These are phyloP conservation scores for Myripristis jacobus DNA, from an alignment of 2,797 vertebrate genomes.

Conservation along the genomic window DNA sequence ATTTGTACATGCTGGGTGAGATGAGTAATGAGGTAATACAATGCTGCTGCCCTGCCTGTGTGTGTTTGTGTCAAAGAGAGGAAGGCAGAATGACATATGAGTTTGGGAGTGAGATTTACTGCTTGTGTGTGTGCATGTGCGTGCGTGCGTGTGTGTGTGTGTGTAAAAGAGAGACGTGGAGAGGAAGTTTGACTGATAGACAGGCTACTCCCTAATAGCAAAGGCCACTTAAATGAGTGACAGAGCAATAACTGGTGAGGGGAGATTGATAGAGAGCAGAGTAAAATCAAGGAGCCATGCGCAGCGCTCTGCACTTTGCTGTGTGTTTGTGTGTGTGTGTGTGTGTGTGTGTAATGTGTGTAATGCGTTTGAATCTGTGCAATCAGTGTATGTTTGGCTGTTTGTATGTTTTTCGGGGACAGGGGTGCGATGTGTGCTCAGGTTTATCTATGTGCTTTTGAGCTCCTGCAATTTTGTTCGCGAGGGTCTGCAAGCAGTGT, in stretches of 20 bases:
- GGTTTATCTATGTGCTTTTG: no score
- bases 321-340: not conserved
- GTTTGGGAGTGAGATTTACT: no score
- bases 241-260: slow-evolving; percentile 6
- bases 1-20: not conserved
- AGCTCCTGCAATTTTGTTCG: not conserved
- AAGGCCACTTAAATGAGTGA: slow-evolving; percentile 16
- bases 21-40: slow-evolving; percentile 7
- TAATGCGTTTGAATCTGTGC: not conserved
- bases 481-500: slow-evolving; percentile 9
- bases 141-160: slow-evolving; percentile 15
- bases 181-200: not conserved
- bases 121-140: slow-evolving; percentile 61
- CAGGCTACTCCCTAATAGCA: not conserved
- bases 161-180: not conserved
- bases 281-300: not conserved
- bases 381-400: no score
- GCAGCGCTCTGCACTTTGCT: not conserved
- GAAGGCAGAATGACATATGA: no score
- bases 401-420: not conserved
- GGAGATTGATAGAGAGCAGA: slow-evolving; percentile 13
- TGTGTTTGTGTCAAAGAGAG: slow-evolving; percentile 20
- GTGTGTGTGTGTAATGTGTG: not conserved
- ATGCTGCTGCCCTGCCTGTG: slow-evolving; percentile 15
- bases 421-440: no score